Conservation (phyloP, 2,113 vertebrate species). For the Salminus brasiliensis region DNA sequence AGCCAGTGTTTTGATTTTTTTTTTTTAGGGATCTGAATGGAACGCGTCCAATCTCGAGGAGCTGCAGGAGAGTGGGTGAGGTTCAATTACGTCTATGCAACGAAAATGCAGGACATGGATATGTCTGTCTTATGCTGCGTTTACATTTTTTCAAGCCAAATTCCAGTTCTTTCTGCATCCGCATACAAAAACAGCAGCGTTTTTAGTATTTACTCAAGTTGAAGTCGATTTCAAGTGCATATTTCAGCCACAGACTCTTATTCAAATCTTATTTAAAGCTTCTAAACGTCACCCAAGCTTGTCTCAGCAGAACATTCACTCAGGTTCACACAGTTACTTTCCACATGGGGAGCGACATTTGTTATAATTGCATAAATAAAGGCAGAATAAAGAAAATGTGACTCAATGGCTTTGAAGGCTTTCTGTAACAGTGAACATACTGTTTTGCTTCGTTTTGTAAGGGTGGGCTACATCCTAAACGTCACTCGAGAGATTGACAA, state of each 20-base stretch:
- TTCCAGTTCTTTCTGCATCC: too few relatives aligned
- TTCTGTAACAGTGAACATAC: background rate
- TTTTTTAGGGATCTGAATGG: slow-evolving; percentile 92
- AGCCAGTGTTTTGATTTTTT: too few relatives aligned
- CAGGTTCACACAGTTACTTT: background rate
- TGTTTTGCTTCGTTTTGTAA: slow-evolving; percentile 58
- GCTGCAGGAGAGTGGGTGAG: slow-evolving; percentile 89
- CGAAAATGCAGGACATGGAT: background rate
- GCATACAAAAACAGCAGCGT: too few relatives aligned
- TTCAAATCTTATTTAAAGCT: too few relatives aligned
- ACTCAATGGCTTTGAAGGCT: too few relatives aligned
- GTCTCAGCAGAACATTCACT: background rate
- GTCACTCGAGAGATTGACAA: slow-evolving; percentile 97
- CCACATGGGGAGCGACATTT: too few relatives aligned
- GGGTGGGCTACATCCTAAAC: slow-evolving; percentile 94
- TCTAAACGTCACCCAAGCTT: background rate
- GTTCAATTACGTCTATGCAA: background rate
- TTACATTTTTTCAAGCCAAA: too few relatives aligned
- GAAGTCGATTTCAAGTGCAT: too few relatives aligned
- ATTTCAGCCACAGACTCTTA: too few relatives aligned
- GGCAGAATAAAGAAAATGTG: background rate
- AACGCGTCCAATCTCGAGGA: slow-evolving; percentile 98
- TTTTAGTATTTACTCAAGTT: too few relatives aligned
- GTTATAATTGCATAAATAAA: background rate
- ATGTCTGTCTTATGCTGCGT: background rate